Percentiles rank a stretch among this genome's conserved stretches.
Conservation (phyloP, 2,113 vertebrate genomes). For the Circaetus gallicus region DNA sequence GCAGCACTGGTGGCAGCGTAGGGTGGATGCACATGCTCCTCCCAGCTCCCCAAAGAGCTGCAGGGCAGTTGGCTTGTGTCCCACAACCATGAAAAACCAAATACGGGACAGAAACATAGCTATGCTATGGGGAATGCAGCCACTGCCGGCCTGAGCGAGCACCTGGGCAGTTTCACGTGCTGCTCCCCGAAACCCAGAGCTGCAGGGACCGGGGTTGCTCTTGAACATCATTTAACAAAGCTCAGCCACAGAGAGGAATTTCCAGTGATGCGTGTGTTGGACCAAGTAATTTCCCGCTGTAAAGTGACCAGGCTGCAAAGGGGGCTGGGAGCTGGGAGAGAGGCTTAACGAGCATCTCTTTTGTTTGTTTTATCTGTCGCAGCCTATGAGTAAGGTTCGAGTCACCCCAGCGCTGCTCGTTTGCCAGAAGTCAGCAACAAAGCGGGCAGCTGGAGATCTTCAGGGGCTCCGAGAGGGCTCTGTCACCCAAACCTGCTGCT, state of each 20-base stretch:
- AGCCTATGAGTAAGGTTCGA: background rate
- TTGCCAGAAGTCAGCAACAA: background rate
- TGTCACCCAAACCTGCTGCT: background rate
- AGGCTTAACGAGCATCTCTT: background rate
- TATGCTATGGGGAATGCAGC: background rate
- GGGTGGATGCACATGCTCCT: background rate
- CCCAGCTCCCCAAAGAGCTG: background rate
- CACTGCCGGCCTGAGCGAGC: fast-evolving
- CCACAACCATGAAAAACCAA: background rate
- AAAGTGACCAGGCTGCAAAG: background rate
- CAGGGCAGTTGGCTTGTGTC: background rate
- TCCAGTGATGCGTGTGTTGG: fast-evolving
- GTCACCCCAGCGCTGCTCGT: fast-evolving
- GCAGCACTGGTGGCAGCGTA: fast-evolving
- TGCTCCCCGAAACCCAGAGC: background rate
- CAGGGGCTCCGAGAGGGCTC: background rate
- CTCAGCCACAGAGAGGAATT: background rate
- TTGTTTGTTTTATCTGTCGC: fast-evolving
- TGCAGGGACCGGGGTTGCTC: fast-evolving
- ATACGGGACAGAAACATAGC: fast-evolving
- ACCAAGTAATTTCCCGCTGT: background rate
- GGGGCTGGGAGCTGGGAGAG: fast-evolving
- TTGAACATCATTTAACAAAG: fast-evolving
- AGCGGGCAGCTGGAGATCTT: background rate
- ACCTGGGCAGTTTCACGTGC: fast-evolving